Base-by-base conservation (phyloP, 2,888 invertebrate species). In the Nymphalis c-album region DNA sequence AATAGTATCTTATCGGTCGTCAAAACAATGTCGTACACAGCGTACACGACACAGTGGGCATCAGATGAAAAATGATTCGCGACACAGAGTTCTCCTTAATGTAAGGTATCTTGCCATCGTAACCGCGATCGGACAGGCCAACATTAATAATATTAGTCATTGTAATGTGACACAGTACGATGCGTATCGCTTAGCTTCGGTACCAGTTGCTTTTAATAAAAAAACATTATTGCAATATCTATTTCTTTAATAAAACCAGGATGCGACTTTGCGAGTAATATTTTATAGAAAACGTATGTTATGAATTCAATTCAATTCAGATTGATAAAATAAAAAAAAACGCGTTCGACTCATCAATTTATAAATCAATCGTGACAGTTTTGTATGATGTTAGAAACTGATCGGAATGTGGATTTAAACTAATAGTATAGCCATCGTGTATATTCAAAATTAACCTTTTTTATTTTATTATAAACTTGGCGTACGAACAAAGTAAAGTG, bases 61-160 rank as follows among this genome's bases (percentile, higher is more conserved):
- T 60, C 58, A 60, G 35, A 74, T 78, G 77, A 77, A 75, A 76
- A 76, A 77, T 77, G 76, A 75, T 76, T 75, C 67, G 75, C 76
- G 70, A 76, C 79, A 78, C 79, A 81, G 81, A 85, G 84, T 88
- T 83, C 87, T 86, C 90, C 90, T 88, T 88, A 88, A 88, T 88
- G 87, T 84, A 82, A 80, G 82, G 83, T 86, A 86, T 86, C 85
- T 84, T 74, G 77, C 57, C 78, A 76, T 79, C 81, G 79, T 82
- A 76, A 81, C 83, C 84, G 84, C 84, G 80, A 83, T 81, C 84
- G 81, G 91, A 90, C 91, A 84, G 84, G 71, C 67, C 75, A 76
- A 87, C 91, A 92, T 92, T 92, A 91, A 91, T 91, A 90, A 88
- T 89, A 87, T 89, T 86, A 88, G 77, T 84, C 84, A 84, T 85